phyloP scores from a whole-genome alignment of 2,888 invertebrate species.

The Lasioglossum villosulum region DNA sequence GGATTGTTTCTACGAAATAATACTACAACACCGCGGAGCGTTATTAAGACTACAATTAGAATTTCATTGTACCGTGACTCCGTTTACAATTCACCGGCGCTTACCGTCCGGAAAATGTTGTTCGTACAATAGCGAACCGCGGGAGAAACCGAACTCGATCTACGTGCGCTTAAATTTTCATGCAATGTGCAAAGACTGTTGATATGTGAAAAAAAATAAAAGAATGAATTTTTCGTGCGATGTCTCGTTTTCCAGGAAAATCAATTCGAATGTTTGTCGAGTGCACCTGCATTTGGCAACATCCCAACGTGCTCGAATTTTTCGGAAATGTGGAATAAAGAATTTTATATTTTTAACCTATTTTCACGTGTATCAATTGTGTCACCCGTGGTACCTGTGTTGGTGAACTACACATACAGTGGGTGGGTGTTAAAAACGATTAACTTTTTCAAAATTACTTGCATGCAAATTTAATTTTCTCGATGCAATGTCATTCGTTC shows the following conservation, averaged over 20 bases:
- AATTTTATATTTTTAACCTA: background rate
- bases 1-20: slow-evolving; percentile 39
- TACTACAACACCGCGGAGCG: slow-evolving; percentile 33
- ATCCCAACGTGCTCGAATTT: background rate
- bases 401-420: background rate
- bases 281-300: background rate
- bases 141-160: slow-evolving; percentile 27
- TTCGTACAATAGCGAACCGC: slow-evolving; percentile 25
- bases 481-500: background rate
- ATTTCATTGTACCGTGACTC: slow-evolving; percentile 43
- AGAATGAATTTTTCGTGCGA: background rate
- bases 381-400: background rate
- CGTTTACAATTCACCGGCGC: slow-evolving; percentile 30
- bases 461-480: background rate
- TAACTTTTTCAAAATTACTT: too few relatives aligned
- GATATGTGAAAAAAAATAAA: background rate
- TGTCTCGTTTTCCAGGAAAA: background rate
- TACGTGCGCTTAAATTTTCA: background rate
- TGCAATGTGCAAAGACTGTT: background rate
- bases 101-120: slow-evolving; percentile 21
- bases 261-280: background rate
- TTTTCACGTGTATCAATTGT: background rate
- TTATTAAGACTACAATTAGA: slow-evolving; percentile 52
- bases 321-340: background rate
- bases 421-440: too few relatives aligned